These are phyloP conservation scores for Oryctolagus cuniculus DNA, from an alignment of 2,113 vertebrate genomes.

Conservation along the genomic window DNA sequence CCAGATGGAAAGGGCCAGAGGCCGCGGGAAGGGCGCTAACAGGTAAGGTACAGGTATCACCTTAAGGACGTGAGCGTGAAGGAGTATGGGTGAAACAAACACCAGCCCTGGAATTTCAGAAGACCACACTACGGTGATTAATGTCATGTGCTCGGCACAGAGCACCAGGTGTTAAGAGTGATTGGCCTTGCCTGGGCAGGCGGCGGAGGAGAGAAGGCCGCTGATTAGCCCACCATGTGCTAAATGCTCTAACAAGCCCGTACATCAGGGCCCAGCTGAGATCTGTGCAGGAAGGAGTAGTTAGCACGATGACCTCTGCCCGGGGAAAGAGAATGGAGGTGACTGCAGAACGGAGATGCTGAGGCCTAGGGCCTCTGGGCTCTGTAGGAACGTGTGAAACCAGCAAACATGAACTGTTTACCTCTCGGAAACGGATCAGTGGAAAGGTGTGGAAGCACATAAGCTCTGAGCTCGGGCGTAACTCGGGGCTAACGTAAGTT, in stretches of 20 bases:
- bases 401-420: background rate
- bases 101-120: background rate
- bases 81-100: background rate
- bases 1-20: background rate
- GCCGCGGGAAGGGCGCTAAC: background rate
- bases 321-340: background rate
- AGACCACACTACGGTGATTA: background rate
- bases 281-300: background rate
- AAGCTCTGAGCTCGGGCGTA: background rate
- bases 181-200: background rate
- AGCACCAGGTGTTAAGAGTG: background rate
- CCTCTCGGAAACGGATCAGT: background rate
- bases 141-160: background rate
- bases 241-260: background rate
- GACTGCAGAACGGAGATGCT: background rate
- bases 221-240: background rate
- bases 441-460: background rate
- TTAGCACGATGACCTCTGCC: background rate
- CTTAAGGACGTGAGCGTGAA: background rate
- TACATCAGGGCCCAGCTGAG: background rate
- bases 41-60: background rate
- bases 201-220: background rate
- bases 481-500: background rate
- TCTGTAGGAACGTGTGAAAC: conserved; percentile 18
- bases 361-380: background rate